Base-by-base conservation (phyloP, 1,140 invertebrate genomes). In the Lepidurus arcticus region DNA sequence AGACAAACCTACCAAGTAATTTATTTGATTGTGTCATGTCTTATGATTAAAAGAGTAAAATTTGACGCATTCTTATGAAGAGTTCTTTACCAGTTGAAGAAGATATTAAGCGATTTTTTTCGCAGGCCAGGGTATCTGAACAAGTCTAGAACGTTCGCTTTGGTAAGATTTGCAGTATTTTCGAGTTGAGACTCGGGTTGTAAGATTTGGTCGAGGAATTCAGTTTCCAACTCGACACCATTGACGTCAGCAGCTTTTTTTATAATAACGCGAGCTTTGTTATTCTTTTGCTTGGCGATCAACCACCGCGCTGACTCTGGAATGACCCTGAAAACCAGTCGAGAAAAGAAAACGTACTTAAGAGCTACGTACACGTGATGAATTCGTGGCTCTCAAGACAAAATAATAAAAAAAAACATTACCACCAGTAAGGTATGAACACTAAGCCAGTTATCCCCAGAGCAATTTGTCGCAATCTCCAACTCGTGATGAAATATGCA, bases 361-460 rank as follows among this genome's bases (percentile, higher is more conserved):
- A n/a, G 21, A n/a, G 53, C 13, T n/a, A 21, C n/a, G 53, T 16
- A 10, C 53, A 65, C 53, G 53, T 21, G 53, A 65, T 65, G 53
- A 11, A 47, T 10, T 7, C 53, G 21, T 65, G n/a, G 53, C 13
- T 65, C 16, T 86, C 87, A 84, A 0, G 34, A 34, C 34, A 34
- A 34, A 34, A 34, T 34, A 34, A 34, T 3, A 34, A 4, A 34
- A 3, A 4, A 34, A 34, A 34, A 34, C 34, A 34, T 34, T 85
- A 91, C 93, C 93, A 95, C 85, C 92, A 93, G 83, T 94, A 94
- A 73, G 88, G 83, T 43, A 93, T 86, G 79, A 95, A 91, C 5
- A 89, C 82, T 13, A 93, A 81, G 78, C 91, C 91, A 1, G 92
- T 90, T n/a, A 92, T 82, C 6, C 92, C 92, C 4, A 93, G 85